Conservation (phyloP, 2,888 invertebrate genomes). For the Drosophila kanekoi region DNA sequence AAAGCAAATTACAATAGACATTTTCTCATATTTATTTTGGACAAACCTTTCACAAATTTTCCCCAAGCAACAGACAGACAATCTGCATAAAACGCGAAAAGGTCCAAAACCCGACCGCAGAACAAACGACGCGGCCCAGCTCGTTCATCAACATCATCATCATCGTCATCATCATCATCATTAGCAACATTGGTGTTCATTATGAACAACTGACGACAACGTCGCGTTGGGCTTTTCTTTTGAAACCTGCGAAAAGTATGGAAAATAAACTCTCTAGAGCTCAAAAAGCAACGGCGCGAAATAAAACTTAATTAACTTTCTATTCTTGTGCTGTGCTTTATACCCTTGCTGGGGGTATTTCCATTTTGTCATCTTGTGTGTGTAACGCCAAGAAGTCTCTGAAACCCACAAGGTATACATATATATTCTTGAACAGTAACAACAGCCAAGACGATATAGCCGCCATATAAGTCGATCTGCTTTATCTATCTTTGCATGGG, state of each 20-base stretch:
- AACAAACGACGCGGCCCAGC: slow-evolving; percentile 42
- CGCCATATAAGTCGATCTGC: too few species aligned
- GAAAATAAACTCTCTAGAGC: slow-evolving; percentile 48
- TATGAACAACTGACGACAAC: slow-evolving; percentile 37
- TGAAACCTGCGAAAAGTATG: slow-evolving; percentile 49
- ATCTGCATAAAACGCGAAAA: slow-evolving; percentile 57
- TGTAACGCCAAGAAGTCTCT: neutral
- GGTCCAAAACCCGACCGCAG: slow-evolving; percentile 59
- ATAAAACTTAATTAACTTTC: slow-evolving; percentile 77
- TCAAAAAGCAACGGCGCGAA: slow-evolving; percentile 41
- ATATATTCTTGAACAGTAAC: too few species aligned
- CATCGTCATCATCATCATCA: neutral
- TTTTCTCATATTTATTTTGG: slow-evolving; percentile 74
- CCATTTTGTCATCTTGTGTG: neutral
- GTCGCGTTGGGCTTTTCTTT: slow-evolving; percentile 70
- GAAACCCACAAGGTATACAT: too few species aligned
- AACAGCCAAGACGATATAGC: too few species aligned
- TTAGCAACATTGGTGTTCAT: slow-evolving; percentile 16
- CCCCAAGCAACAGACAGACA: slow-evolving; percentile 33
- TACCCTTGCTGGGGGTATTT: slow-evolving; percentile 2
- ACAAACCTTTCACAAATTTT: slow-evolving; percentile 72
- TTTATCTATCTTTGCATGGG: too few species aligned
- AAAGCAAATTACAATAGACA: slow-evolving; percentile 63
- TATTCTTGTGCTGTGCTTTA: slow-evolving; percentile 55
- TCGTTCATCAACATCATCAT: slow-evolving; percentile 42